Base-by-base conservation (phyloP, 2,888 invertebrate genomes). In the Cantharis rufa region DNA sequence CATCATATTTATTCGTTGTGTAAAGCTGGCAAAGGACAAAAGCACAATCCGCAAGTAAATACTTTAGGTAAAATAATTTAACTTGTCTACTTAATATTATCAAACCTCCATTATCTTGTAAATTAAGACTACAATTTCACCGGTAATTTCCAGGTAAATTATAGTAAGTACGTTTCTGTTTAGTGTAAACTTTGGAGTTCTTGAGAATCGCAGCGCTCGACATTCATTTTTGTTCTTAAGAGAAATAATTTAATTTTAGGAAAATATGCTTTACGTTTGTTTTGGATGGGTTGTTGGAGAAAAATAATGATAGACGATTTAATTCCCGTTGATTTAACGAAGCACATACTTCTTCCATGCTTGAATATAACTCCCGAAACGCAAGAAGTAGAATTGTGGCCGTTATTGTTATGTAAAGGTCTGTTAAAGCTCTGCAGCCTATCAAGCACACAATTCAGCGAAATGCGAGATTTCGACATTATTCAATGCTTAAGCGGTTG, bases 281-380 rank as follows among this genome's bases (percentile, higher is more conserved):
- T 87, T 80, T 89, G 88, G 85, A 79, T 90, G 86, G 90, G 90
- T 10, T 82, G 83, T 15, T 90, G 90, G 90, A 85, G 90, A 66
- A 87, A 87, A 76, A 83, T 90, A 9, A 82, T 85, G 10, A 86
- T 90, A 1, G 90, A 90, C 80, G 90, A 90, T 81, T 82, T 79
- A 66, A 80, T 90, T 13, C 90, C 90, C 1, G 75, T 90, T 2
- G 87, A 89, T 80, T 69, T 77, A 9, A 75, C 80, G 0, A 85
- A 86, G 10, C 82, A 84, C 21, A 81, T 88, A 1, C 82, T 90
- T 18, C 83, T 90, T 27, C 90, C 90, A 9, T 79, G 84, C 1
- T 15, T 70, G 10, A 13, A 73, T 27, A 63, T 11, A 79, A 27
- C 86, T 85, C 48, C 68, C 7, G 76, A 80, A 16, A 81, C 78